A percentile compares a stretch with the other conserved stretches of the same genome.
Evolutionary conservation across 1,140 invertebrate genomes (phyloP).

Genomic region (Anagrus nilaparvatae): DNA sequence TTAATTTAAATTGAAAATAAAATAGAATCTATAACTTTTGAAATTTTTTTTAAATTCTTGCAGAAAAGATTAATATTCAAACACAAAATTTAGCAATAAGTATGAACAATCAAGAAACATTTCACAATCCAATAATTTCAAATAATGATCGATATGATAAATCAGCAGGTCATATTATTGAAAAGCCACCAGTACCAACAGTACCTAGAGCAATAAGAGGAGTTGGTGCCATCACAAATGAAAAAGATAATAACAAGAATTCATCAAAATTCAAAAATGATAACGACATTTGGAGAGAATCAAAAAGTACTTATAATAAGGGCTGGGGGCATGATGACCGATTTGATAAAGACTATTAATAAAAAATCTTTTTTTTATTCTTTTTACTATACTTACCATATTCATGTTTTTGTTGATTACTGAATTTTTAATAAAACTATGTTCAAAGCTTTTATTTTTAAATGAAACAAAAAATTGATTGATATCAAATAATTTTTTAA

Average conservation of each 20-base stretch:
- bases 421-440: too few species aligned
- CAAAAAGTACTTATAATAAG: constrained; percentile 16
- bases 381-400: background rate
- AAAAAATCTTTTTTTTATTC: background rate
- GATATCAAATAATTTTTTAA: background rate
- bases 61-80: too few species aligned
- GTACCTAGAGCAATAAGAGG: constrained; percentile 20
- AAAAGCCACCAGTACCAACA: constrained; percentile 8
- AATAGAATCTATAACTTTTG: too few species aligned
- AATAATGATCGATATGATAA: background rate
- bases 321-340: constrained; percentile 19
- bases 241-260: constrained; percentile 15
- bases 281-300: constrained; percentile 16
- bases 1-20: too few species aligned
- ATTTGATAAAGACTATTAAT: constrained; percentile 20
- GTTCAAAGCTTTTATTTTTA: too few species aligned
- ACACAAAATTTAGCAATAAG: too few species aligned
- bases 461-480: background rate
- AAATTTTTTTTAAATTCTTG: too few species aligned
- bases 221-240: constrained; percentile 14
- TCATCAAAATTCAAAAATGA: constrained; percentile 13
- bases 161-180: too few species aligned
- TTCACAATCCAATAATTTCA: background rate
- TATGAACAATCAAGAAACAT: constrained; percentile 4
- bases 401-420: background rate